phyloP scores from a whole-genome alignment of 2,797 vertebrate genomes.

The Chaetodon trifasciatus region DNA sequence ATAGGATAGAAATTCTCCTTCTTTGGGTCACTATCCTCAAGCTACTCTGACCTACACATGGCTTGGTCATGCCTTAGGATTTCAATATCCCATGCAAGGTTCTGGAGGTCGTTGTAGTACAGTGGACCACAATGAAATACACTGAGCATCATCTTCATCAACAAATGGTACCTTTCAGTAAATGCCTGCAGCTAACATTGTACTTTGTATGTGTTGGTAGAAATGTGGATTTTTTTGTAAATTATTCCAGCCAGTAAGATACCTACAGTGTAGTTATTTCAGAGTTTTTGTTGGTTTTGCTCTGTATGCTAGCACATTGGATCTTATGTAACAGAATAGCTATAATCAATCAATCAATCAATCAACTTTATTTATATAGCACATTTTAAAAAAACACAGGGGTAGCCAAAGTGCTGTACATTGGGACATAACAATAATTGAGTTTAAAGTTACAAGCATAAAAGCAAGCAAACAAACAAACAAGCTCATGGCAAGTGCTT shows the following conservation, averaged over 20 bases:
- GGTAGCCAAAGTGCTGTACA: too few relatives aligned
- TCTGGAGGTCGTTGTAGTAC: background rate
- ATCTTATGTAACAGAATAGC: background rate
- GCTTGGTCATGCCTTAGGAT: background rate
- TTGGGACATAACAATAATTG: too few relatives aligned
- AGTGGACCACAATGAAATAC: background rate
- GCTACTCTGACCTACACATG: slow-evolving; percentile 11
- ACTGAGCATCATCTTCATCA: background rate
- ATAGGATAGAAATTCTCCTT: slow-evolving; percentile 30
- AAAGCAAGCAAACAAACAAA: too few relatives aligned
- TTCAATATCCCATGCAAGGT: background rate
- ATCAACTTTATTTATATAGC: too few relatives aligned
- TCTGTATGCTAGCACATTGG: background rate
- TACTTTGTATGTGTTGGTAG: background rate
- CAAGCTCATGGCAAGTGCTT: too few relatives aligned
- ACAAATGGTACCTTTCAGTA: background rate
- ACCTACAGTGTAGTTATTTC: background rate
- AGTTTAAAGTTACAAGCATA: too few relatives aligned
- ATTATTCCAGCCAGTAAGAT: background rate
- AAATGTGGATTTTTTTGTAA: background rate
- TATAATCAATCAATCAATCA: too few relatives aligned
- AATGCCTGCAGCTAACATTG: background rate
- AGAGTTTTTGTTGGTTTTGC: slow-evolving; percentile 6
- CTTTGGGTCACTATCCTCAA: slow-evolving; percentile 28
- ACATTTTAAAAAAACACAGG: too few relatives aligned